phyloP scores from a whole-genome alignment of 2,113 vertebrate genomes.

The Melanerpes aurifrons region DNA sequence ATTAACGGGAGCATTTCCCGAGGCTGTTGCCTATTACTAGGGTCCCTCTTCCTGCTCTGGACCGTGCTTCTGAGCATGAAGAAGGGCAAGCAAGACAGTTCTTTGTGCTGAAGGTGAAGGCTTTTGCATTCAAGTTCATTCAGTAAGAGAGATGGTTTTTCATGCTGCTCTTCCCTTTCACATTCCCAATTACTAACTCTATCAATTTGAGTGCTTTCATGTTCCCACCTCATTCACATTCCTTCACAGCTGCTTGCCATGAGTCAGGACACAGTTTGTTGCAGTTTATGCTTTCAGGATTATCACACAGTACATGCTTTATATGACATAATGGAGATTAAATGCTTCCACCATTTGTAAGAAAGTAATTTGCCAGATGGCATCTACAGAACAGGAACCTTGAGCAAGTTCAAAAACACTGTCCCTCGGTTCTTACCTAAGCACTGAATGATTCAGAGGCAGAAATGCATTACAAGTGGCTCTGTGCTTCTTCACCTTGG shows the following conservation, averaged over 20 bases:
- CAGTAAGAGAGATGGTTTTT: background rate
- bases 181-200: background rate
- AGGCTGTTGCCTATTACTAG: background rate
- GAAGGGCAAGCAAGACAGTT: too few relatives aligned
- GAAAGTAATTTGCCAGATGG: background rate
- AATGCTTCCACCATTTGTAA: background rate
- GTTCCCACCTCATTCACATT: background rate
- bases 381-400: background rate
- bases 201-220: background rate
- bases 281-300: background rate
- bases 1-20: background rate
- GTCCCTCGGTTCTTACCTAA: background rate
- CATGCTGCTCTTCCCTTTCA: background rate
- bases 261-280: background rate
- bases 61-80: background rate
- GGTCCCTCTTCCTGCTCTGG: background rate
- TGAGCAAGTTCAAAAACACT: background rate
- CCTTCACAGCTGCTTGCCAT: background rate
- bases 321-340: background rate
- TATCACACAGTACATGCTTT: background rate
- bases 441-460: background rate
- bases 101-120: background rate
- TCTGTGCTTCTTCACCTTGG: background rate
- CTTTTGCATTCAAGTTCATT: accelerated
- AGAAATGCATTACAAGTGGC: accelerated